These are phyloP conservation scores for Dipodomys stephensi DNA, from an alignment of 2,113 vertebrate genomes.

Conservation along the genomic window DNA sequence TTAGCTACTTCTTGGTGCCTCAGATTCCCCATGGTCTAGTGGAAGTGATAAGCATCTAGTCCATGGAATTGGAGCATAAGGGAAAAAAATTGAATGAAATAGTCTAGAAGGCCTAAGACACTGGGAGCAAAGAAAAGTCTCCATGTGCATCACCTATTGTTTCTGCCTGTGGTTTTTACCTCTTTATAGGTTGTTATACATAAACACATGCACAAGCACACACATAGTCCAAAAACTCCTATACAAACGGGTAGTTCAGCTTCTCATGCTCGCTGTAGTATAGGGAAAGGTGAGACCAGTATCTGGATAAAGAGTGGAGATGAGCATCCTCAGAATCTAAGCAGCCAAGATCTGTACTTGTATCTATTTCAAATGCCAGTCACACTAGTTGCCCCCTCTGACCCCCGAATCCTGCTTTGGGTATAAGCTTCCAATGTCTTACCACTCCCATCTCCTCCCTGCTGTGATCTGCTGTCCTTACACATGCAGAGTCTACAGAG, in stretches of 20 bases:
- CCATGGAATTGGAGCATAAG: background rate
- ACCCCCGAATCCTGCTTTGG: background rate
- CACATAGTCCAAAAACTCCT: background rate
- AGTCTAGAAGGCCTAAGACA: background rate
- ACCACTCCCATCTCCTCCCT: background rate
- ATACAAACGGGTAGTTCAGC: background rate
- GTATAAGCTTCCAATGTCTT: background rate
- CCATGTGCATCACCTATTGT: background rate
- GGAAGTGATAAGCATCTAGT: background rate
- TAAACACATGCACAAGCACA: background rate
- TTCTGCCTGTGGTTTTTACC: background rate
- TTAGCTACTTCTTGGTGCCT: conserved; percentile 11
- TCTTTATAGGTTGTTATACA: background rate
- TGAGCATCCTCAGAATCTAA: background rate
- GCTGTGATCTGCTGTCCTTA: background rate
- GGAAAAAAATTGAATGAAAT: background rate
- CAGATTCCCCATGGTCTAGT: background rate
- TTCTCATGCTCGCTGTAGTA: background rate
- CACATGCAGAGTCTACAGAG: background rate
- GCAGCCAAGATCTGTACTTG: background rate
- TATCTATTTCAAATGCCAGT: background rate
- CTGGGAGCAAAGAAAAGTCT: background rate
- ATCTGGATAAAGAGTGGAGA: background rate
- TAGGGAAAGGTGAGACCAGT: background rate
- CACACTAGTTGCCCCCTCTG: background rate